A percentile compares a stretch with the other conserved stretches of the same genome.
Evolutionary conservation across 1,140 invertebrate genomes (phyloP).

Genomic region (Drosophila hydei): DNA sequence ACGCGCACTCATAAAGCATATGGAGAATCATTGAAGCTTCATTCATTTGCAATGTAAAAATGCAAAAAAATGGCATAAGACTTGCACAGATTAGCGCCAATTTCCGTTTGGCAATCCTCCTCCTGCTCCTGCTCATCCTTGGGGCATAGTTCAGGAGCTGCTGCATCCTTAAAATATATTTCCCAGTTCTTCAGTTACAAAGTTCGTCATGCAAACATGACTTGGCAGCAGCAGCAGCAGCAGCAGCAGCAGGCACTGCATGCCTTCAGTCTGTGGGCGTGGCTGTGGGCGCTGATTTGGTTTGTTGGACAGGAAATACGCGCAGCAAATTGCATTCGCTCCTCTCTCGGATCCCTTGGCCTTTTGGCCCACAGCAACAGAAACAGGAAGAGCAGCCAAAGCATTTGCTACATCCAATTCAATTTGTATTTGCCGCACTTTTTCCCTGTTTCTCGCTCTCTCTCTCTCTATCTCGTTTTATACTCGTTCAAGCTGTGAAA

Average conservation of each 20-base stretch:
- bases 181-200: slow-evolving; percentile 26
- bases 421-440: slow-evolving; percentile 4
- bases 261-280: background rate
- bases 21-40: slow-evolving; percentile 5
- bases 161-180: slow-evolving; percentile 62
- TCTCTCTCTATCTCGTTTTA: background rate
- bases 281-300: slow-evolving; percentile 1
- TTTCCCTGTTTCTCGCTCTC: background rate
- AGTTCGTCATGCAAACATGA: slow-evolving; percentile 79
- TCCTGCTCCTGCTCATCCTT: slow-evolving; percentile 4
- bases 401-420: slow-evolving; percentile 39
- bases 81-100: slow-evolving; percentile 54
- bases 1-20: background rate
- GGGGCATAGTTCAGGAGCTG: slow-evolving; percentile 25
- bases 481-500: background rate
- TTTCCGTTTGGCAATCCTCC: slow-evolving; percentile 40
- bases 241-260: no score
- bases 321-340: slow-evolving; percentile 70
- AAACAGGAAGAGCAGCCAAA: no score
- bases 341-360: slow-evolving; percentile 18
- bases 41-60: slow-evolving; percentile 13
- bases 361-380: slow-evolving; percentile 17
- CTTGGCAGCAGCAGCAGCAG: slow-evolving; percentile 50
- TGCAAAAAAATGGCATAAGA: slow-evolving; percentile 16
- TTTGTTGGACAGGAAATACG: slow-evolving; percentile 48